Conservation (phyloP, 2,888 invertebrate genomes). For the Auanema freiburgensis region DNA sequence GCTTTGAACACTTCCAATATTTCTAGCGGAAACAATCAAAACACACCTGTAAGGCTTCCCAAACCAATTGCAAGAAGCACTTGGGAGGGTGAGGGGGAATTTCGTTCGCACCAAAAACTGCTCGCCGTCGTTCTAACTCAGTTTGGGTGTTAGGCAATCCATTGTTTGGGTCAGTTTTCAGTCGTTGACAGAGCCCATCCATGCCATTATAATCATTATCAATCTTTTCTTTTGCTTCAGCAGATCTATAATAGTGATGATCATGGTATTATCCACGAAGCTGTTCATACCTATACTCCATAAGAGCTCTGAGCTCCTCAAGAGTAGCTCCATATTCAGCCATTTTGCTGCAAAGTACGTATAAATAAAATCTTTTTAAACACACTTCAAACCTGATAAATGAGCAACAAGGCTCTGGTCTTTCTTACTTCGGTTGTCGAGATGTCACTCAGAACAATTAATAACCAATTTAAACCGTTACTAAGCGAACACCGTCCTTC, state of each 20-base stretch:
- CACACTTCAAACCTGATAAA: no score
- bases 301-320: constrained; percentile 59
- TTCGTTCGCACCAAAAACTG: constrained; percentile 59
- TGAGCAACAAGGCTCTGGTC: no score
- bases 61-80: constrained; percentile 55
- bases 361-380: no score
- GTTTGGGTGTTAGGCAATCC: constrained; percentile 67
- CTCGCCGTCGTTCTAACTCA: constrained; percentile 48
- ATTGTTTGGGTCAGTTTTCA: constrained; percentile 93
- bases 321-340: constrained; percentile 47
- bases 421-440: no score
- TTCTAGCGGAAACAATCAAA: neutral
- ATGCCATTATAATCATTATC: constrained; percentile 65
- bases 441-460: no score
- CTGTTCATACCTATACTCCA: constrained; percentile 49
- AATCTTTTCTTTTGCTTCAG: constrained; percentile 57
- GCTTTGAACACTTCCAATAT: no score
- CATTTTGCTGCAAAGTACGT: no score
- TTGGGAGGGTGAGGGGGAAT: constrained; percentile 63
- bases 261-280: no score
- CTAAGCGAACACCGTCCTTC: constrained; percentile 12
- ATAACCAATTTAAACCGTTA: no score
- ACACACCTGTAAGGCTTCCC: constrained; percentile 61
- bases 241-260: constrained; percentile 38
- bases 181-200: constrained; percentile 90